Conservation (phyloP, 2,113 vertebrate genomes). For the Meles meles region DNA sequence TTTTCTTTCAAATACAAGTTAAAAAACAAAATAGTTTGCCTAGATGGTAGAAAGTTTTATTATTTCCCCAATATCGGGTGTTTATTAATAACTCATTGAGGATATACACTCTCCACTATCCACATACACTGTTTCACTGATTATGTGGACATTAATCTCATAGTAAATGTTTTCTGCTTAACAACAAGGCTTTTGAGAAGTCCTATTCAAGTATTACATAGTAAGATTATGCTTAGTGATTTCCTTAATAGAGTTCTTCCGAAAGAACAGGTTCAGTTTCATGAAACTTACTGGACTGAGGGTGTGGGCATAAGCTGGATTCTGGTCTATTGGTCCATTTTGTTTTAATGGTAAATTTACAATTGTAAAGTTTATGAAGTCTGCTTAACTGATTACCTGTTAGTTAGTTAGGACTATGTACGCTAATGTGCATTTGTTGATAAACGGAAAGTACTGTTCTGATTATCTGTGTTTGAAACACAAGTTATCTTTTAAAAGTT, state of each 20-base stretch:
- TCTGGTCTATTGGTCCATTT: not conserved
- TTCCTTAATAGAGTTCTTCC: constrained; percentile 20
- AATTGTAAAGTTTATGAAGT: constrained; percentile 32
- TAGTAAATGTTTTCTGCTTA: not conserved
- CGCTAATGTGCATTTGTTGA: not conserved
- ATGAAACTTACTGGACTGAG: constrained; percentile 13
- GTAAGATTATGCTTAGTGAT: not conserved
- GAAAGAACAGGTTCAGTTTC: not conserved
- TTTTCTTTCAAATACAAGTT: not conserved
- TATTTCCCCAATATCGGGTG: not conserved
- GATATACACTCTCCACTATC: not conserved
- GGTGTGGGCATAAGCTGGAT: not conserved
- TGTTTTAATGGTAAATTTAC: constrained; percentile 36
- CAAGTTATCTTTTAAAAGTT: not conserved
- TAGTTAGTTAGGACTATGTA: not conserved
- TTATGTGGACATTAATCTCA: not conserved
- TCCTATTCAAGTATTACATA: not conserved
- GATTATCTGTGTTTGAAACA: not conserved
- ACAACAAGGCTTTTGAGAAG: not conserved
- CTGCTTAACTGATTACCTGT: not conserved
- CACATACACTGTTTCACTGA: not conserved
- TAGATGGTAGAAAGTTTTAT: not conserved
- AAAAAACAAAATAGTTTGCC: not conserved
- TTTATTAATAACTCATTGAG: not conserved
- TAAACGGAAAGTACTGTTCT: not conserved